These are phyloP conservation scores for Platichthys stellatus DNA, from an alignment of 2,113 vertebrate genomes.

Conservation along the genomic window DNA sequence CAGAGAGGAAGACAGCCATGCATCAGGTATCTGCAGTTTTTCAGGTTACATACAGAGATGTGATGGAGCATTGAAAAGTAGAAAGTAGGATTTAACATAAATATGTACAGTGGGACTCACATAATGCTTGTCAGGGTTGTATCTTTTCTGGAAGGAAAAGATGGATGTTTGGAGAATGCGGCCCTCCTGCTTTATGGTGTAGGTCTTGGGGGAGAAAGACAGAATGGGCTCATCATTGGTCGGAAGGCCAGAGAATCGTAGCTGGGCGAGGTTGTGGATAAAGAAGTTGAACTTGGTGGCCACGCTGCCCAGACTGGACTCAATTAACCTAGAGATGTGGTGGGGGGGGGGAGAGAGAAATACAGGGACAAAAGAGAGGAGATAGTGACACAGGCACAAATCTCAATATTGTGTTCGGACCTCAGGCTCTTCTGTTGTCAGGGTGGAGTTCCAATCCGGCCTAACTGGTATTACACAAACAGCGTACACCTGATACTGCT, in stretches of 20 bases:
- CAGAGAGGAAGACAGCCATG: neutral
- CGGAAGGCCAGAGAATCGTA: constrained; percentile 94
- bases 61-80: neutral
- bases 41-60: neutral
- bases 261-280: constrained; percentile 97
- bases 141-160: constrained; percentile 98
- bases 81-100: neutral
- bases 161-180: constrained; percentile 91
- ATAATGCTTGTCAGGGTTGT: constrained; percentile 99
- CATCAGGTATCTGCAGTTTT: neutral
- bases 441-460: neutral
- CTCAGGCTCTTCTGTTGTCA: neutral
- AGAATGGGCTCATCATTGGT: constrained; percentile 96
- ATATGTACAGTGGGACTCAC: constrained; percentile 78
- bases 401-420: neutral
- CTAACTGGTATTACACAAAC: constrained; percentile 1
- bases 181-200: constrained; percentile 94
- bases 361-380: neutral
- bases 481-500: neutral
- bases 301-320: constrained; percentile 96
- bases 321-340: constrained; percentile 86
- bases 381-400: neutral
- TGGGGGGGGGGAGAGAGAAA: neutral
- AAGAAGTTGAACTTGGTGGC: constrained; percentile 99
- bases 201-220: constrained; percentile 94